phyloP scores from a whole-genome alignment of 2,888 invertebrate genomes.

The Lapara coniferarum region DNA sequence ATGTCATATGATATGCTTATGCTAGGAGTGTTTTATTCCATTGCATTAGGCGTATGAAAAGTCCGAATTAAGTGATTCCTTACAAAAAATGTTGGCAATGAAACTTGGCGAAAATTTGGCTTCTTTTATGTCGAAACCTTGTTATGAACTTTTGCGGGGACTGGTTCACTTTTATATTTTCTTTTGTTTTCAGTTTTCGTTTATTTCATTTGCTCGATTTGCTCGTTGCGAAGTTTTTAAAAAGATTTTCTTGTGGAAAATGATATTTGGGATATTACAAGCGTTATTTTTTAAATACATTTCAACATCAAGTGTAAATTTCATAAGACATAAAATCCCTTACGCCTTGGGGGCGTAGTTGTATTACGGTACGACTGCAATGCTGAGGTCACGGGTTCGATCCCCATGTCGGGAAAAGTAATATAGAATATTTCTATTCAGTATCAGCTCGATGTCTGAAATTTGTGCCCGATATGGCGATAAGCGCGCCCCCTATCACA shows the following conservation, averaged over 20 bases:
- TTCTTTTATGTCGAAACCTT: constrained; percentile 15
- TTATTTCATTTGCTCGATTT: constrained; percentile 11
- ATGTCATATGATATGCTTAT: too few species aligned
- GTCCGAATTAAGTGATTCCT: neutral
- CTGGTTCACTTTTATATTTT: constrained; percentile 22
- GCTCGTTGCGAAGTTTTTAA: neutral
- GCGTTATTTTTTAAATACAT: neutral
- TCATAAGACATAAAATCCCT: too few species aligned
- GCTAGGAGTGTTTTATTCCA: neutral
- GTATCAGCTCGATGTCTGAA: too few species aligned
- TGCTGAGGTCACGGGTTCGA: too few species aligned
- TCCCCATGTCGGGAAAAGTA: too few species aligned
- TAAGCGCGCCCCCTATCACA: too few species aligned
- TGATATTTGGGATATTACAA: neutral
- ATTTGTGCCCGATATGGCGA: too few species aligned
- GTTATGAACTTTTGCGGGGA: constrained; percentile 16
- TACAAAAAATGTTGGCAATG: neutral
- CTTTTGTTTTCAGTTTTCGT: constrained; percentile 15
- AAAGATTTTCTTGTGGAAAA: constrained; percentile 1
- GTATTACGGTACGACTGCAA: too few species aligned
- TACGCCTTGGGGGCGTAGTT: too few species aligned
- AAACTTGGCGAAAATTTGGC: constrained; percentile 16
- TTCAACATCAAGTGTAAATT: neutral
- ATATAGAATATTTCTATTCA: too few species aligned
- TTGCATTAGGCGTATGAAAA: neutral